Evolutionary conservation across 2,888 invertebrate species (phyloP).

Genomic region (Parnassius mnemosyne): DNA sequence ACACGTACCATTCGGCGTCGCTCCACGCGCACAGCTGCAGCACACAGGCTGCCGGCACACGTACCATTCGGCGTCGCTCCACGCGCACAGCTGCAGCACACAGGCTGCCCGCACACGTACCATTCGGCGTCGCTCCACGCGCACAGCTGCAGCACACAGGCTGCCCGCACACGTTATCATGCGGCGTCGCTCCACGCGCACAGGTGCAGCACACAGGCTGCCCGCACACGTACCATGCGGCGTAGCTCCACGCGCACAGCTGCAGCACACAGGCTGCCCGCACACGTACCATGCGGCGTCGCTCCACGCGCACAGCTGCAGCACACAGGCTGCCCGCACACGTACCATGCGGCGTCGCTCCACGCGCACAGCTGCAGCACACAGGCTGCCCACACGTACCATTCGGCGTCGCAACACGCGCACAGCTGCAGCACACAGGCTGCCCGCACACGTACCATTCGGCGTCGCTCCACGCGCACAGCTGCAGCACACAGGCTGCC

Average conservation of each 20-base stretch:
- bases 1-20: background rate
- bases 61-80: background rate
- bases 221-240: background rate
- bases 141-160: background rate
- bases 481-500: background rate
- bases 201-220: background rate
- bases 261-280: background rate
- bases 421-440: background rate
- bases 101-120: background rate
- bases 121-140: background rate
- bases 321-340: conserved; percentile 79
- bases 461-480: conserved; percentile 90
- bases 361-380: background rate
- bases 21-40: background rate
- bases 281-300: background rate
- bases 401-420: background rate
- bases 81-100: conserved; percentile 45
- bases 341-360: background rate
- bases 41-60: background rate
- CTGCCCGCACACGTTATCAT: background rate
- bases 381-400: background rate
- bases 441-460: conserved; percentile 43
- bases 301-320: background rate
- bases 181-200: conserved; percentile 53
- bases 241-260: background rate